These are phyloP conservation scores for Lapara coniferarum DNA, from an alignment of 2,888 invertebrate species.

Conservation along the genomic window DNA sequence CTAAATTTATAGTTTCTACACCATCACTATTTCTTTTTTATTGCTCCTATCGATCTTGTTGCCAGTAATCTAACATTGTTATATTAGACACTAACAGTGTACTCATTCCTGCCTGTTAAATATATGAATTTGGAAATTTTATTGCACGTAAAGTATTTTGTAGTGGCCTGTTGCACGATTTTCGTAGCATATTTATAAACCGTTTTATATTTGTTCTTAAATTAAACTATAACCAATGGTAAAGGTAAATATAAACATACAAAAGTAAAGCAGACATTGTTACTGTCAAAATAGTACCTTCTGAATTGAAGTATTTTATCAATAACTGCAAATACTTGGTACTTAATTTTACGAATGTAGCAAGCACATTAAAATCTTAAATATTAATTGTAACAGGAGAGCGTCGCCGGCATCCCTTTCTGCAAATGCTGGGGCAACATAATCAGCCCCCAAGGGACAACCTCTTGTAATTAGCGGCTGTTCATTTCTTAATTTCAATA, in stretches of 20 bases:
- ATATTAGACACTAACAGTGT: constrained; percentile 39
- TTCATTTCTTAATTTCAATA: constrained; percentile 85
- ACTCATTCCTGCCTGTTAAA: constrained; percentile 23
- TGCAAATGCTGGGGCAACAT: constrained; percentile 73
- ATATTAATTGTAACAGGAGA: constrained; percentile 77
- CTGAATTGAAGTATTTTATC: not conserved
- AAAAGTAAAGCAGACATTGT: no score
- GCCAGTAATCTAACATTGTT: constrained; percentile 41
- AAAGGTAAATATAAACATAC: no score
- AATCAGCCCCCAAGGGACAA: constrained; percentile 83
- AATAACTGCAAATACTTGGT: not conserved
- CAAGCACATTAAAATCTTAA: constrained; percentile 70
- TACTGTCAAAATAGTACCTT: not conserved
- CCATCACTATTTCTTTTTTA: constrained; percentile 69
- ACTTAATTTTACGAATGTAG: constrained; percentile 30
- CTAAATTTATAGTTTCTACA: constrained; percentile 75
- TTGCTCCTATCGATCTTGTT: constrained; percentile 52
- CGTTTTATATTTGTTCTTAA: not conserved
- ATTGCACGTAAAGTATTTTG: constrained; percentile 6
- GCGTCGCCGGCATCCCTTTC: constrained; percentile 71
- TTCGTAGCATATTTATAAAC: not conserved
- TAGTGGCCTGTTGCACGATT: not conserved
- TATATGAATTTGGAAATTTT: constrained; percentile 13
- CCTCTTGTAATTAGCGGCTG: constrained; percentile 84
- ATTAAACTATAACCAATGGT: not conserved